Conservation (phyloP, 2,888 invertebrate species). For the Amorpha juglandis region DNA sequence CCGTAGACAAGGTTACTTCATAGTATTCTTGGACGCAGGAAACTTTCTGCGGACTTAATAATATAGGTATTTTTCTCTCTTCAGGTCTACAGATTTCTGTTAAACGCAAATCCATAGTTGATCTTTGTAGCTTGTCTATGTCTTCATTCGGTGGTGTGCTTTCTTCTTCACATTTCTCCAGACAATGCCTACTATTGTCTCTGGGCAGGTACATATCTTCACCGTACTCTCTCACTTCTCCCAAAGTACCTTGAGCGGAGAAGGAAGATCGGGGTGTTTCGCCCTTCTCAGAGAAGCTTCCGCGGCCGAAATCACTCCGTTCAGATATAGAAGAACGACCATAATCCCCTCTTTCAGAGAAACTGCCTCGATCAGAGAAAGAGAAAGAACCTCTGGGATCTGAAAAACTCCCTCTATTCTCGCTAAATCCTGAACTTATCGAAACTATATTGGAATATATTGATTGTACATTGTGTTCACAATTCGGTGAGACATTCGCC, state of each 20-base stretch:
- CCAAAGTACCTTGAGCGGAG: conserved; percentile 74
- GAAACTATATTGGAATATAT: conserved; percentile 82
- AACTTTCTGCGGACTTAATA: conserved; percentile 71
- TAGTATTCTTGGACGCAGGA: conserved; percentile 80
- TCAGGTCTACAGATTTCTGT: conserved; percentile 71
- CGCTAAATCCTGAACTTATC: conserved; percentile 85
- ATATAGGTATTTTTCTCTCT: conserved; percentile 64
- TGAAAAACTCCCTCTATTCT: conserved; percentile 80
- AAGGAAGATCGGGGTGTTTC: conserved; percentile 78
- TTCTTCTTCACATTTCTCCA: conserved; percentile 68
- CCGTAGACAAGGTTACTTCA: conserved; percentile 91
- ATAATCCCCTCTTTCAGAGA: conserved; percentile 76
- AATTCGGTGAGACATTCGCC: conserved; percentile 82
- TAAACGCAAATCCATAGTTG: conserved; percentile 74
- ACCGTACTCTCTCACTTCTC: conserved; percentile 74
- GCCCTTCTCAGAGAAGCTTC: conserved; percentile 75
- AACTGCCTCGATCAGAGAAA: conserved; percentile 77
- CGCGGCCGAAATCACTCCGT: conserved; percentile 79
- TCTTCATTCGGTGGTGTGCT: conserved; percentile 55
- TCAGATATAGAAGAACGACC: conserved; percentile 80
- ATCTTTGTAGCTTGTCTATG: conserved; percentile 72
- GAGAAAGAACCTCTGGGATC: conserved; percentile 79
- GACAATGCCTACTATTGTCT: conserved; percentile 60
- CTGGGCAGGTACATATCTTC: conserved; percentile 73
- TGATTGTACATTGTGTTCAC: conserved; percentile 77